These are phyloP conservation scores for Diarsia brunnea DNA, from an alignment of 2,888 invertebrate species.

Conservation along the genomic window DNA sequence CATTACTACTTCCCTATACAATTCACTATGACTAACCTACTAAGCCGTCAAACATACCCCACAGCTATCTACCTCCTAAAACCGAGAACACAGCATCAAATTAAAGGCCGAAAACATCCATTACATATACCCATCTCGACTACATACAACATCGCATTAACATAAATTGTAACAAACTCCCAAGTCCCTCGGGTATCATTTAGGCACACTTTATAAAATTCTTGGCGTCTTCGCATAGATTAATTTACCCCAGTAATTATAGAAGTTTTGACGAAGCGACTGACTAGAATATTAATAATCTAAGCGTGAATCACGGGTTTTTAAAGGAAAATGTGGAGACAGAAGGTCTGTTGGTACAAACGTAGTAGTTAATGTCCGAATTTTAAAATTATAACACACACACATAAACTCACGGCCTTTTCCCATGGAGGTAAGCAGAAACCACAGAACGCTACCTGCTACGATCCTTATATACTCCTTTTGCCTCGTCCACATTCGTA, in stretches of 20 bases:
- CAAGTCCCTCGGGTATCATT: constrained; percentile 56
- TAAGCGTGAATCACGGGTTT: constrained; percentile 64
- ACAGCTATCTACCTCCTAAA: not conserved
- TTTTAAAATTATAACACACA: too few species aligned
- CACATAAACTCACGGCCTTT: too few species aligned
- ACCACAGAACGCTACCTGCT: too few species aligned
- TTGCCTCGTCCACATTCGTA: too few species aligned
- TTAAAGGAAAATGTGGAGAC: not conserved
- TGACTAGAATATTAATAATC: constrained; percentile 69
- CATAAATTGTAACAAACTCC: constrained; percentile 62
- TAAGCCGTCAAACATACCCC: too few species aligned
- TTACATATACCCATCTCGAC: constrained; percentile 36
- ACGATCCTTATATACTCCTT: too few species aligned
- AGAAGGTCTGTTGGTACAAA: constrained; percentile 33
- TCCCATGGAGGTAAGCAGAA: too few species aligned
- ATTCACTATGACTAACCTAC: not conserved
- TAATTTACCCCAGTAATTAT: constrained; percentile 68
- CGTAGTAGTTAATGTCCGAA: not conserved
- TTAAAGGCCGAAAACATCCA: constrained; percentile 38
- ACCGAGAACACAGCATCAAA: constrained; percentile 17
- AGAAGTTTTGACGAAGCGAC: constrained; percentile 65
- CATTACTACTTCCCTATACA: not conserved
- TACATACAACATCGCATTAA: constrained; percentile 60
- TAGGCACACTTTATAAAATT: constrained; percentile 68
- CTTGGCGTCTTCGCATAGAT: constrained; percentile 63